These are phyloP conservation scores for Campopleginae sp. DNA, from an alignment of 2,888 invertebrate species.

Conservation along the genomic window DNA sequence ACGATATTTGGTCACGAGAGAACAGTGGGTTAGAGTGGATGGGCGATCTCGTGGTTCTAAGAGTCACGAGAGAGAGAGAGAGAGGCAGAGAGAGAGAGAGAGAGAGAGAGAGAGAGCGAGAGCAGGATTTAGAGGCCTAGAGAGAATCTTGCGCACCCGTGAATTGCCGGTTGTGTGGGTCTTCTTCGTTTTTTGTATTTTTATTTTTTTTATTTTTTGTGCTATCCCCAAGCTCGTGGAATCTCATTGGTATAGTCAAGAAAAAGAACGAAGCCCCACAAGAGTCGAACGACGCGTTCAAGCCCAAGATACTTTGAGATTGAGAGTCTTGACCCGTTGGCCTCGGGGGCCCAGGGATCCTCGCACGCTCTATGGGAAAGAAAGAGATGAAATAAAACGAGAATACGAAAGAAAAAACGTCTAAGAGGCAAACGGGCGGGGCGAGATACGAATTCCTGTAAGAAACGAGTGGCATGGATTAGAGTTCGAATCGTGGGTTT, in stretches of 20 bases:
- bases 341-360: conserved; percentile 52
- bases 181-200: conserved; percentile 13
- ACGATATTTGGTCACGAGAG: conserved; percentile 28
- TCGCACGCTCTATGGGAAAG: conserved; percentile 50
- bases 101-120: neutral
- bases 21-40: conserved; percentile 22
- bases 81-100: neutral
- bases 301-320: conserved; percentile 61
- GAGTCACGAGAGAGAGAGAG: conserved; percentile 16
- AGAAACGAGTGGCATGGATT: conserved; percentile 56
- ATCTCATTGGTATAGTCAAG: conserved; percentile 64
- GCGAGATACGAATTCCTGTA: conserved; percentile 63
- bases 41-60: conserved; percentile 12
- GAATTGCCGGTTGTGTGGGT: conserved; percentile 52
- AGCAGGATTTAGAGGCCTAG: conserved; percentile 17
- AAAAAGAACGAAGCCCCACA: conserved; percentile 42
- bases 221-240: conserved; percentile 52
- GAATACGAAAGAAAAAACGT: conserved; percentile 50
- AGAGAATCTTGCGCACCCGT: conserved; percentile 46
- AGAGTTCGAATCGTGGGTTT: conserved; percentile 41
- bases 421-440: conserved; percentile 55
- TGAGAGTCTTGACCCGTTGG: conserved; percentile 68
- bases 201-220: conserved; percentile 20
- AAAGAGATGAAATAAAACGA: conserved; percentile 57
- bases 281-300: conserved; percentile 48